These are phyloP conservation scores for Enteromius radiatus DNA, from an alignment of 2,797 vertebrate species.

Conservation along the genomic window DNA sequence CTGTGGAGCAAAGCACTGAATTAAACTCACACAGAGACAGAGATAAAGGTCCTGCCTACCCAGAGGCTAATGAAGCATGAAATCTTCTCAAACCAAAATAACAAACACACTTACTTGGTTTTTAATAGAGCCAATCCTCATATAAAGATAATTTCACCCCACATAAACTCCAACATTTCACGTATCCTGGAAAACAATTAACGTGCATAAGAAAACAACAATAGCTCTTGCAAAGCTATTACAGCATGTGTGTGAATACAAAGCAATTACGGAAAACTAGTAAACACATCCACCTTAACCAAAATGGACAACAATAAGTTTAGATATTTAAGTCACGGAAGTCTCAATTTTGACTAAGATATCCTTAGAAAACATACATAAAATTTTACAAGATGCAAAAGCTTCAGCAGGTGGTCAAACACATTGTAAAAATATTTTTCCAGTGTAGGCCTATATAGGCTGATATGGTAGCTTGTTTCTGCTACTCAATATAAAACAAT, in stretches of 20 bases:
- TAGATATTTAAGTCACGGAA: neutral
- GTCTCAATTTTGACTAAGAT: neutral
- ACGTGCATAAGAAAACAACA: neutral
- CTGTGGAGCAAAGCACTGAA: slow-evolving; percentile 19
- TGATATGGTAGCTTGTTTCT: no score
- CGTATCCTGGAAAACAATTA: slow-evolving; percentile 12
- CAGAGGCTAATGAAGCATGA: slow-evolving; percentile 38
- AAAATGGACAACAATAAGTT: neutral
- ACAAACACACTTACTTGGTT: slow-evolving; percentile 28
- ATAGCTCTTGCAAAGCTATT: neutral
- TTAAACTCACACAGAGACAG: slow-evolving; percentile 3
- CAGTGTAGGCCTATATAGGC: no score
- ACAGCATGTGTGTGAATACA: neutral
- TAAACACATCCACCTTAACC: neutral
- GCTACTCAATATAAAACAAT: no score
- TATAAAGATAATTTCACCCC: neutral
- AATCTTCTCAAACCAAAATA: slow-evolving; percentile 33
- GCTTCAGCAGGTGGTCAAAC: neutral
- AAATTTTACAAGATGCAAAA: neutral
- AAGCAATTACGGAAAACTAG: neutral
- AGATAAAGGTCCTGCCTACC: slow-evolving; percentile 18
- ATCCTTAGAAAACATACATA: neutral
- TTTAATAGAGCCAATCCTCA: slow-evolving; percentile 24
- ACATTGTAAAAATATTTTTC: no score
- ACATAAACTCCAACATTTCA: slow-evolving; percentile 25